Base-by-base conservation (phyloP, 2,113 vertebrate species). In the Macrotis lagotis region DNA sequence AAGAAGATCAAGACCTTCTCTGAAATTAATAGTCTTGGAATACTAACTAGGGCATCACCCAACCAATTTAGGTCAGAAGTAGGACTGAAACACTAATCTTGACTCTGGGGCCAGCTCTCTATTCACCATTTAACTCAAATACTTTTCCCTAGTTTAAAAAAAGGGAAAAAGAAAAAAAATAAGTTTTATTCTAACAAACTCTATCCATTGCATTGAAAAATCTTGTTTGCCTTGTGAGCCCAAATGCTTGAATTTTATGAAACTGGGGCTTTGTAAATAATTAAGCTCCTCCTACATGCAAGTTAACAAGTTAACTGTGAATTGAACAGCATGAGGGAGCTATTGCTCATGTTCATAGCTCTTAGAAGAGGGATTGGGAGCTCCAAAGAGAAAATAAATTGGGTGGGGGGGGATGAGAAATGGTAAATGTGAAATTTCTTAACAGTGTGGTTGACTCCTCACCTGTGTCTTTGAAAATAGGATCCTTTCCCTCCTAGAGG, bases 111-210 rank as follows among this genome's bases (percentile, higher is more conserved):
- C 4, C 37, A n/a, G 19, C 14, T 8, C 16, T 24, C 66, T n/a
- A 83, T 83, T n/a, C 66, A 44, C 2, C 5, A 83, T 44, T 6
- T 83, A 83, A 44, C 26, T 44, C 59, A 22, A 83, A 19, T 16
- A 11, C 16, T 8, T 16, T 83, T 44, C 37, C 16, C 19, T 83
- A 8, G 5, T 83, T 0, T 83, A 8, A 44, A 83, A n/a, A n/a
- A n/a, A n/a, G 52, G 7, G 52, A n/a, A 8, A n/a, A 25, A 1
- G 4, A 3, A n/a, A n/a, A 25, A 7, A n/a, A 7, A n/a, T n/a
- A 66, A 66, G 14, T 14, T 74, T n/a, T 12, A 74, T n/a, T 74
- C 5, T 8, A 83, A 37, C 66, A 83, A 83, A 44, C n/a, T 74
- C 1, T 19, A 74, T 83, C 6, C 16, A 44, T 44, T 83, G 19